Percentiles rank a stretch among this genome's conserved stretches.
phyloP scores from a whole-genome alignment of 1,140 invertebrate genomes.

The Thalassaphorura encarpata region DNA sequence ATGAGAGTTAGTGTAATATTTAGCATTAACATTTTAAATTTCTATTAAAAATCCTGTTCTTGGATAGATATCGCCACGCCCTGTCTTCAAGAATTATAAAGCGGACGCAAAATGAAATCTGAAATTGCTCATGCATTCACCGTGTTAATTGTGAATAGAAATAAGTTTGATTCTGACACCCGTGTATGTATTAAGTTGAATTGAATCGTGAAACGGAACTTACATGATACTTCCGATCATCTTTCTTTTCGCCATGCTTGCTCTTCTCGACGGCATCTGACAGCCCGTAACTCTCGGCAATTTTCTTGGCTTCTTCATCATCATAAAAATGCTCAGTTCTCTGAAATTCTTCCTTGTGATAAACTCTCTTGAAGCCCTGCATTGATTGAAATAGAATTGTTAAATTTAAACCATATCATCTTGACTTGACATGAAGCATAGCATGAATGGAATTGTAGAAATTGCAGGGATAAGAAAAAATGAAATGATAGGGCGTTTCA shows the following conservation, averaged over 20 bases:
- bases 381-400: too few species aligned
- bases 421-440: too few species aligned
- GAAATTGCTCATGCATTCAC: too few species aligned
- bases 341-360: slow-evolving; percentile 32
- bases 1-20: too few species aligned
- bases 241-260: slow-evolving; percentile 23
- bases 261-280: slow-evolving; percentile 17
- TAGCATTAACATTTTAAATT: too few species aligned
- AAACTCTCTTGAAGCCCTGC: slow-evolving; percentile 30
- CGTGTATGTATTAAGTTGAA: background rate
- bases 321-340: slow-evolving; percentile 32
- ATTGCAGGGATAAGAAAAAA: too few species aligned
- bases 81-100: background rate
- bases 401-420: too few species aligned
- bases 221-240: slow-evolving; percentile 31
- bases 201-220: background rate
- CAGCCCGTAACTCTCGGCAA: slow-evolving; percentile 28
- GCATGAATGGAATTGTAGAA: too few species aligned
- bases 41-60: background rate
- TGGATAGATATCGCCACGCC: background rate
- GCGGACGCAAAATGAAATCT: background rate
- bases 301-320: slow-evolving; percentile 30
- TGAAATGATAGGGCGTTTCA: too few species aligned
- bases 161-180: background rate
- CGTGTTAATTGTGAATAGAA: background rate